phyloP scores from a whole-genome alignment of 2,113 vertebrate genomes.

The Jacana jacana region DNA sequence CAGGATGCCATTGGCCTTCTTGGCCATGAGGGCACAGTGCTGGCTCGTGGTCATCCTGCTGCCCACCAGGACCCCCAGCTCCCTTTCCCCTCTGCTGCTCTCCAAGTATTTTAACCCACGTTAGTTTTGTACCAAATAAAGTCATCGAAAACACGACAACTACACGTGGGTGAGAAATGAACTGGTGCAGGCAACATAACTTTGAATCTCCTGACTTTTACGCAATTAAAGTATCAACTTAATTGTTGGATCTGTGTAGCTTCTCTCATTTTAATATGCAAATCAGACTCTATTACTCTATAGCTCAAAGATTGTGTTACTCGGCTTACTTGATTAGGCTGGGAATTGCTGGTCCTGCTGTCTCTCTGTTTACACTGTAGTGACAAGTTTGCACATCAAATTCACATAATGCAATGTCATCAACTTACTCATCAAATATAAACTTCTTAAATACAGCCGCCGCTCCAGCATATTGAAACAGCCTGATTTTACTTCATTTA shows the following conservation, averaged over 20 bases:
- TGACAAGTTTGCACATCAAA: constrained; percentile 70
- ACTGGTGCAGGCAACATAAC: constrained; percentile 29
- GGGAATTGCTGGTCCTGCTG: constrained; percentile 69
- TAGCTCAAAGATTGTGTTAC: constrained; percentile 66
- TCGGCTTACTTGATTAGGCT: constrained; percentile 65
- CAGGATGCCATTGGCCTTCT: no score
- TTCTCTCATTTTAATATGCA: constrained; percentile 68
- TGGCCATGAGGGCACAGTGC: no score
- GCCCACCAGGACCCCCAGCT: no score
- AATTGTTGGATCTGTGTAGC: constrained; percentile 61
- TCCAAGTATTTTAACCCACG: not conserved
- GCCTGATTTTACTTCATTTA: constrained; percentile 30
- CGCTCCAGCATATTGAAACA: not conserved
- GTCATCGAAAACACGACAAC: constrained; percentile 12
- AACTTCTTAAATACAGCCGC: constrained; percentile 52
- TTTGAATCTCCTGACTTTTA: constrained; percentile 57
- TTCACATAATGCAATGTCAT: constrained; percentile 61
- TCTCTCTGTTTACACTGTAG: constrained; percentile 60
- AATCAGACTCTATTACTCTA: constrained; percentile 61
- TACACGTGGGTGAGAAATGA: constrained; percentile 27
- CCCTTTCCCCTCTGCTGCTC: no score
- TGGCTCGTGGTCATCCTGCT: no score
- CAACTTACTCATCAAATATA: constrained; percentile 54
- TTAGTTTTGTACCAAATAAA: constrained; percentile 20
- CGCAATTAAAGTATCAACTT: constrained; percentile 70